Evolutionary conservation across 1,140 invertebrate species (phyloP).

Genomic region (Drosophila subobscura): DNA sequence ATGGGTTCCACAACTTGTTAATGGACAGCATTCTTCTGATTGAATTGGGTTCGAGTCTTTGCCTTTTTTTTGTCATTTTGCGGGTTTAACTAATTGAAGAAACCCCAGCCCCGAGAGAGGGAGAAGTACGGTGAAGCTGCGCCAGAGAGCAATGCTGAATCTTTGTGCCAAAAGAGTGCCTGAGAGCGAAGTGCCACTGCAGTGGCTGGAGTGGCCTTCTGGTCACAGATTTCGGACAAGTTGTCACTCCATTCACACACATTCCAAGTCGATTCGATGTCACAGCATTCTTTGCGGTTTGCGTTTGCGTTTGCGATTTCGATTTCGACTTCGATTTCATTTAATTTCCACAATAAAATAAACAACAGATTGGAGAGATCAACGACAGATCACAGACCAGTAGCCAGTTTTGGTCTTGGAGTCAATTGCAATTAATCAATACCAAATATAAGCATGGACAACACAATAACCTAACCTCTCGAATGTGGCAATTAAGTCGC

Average conservation of each 20-base stretch:
- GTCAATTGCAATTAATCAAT: constrained; percentile 78
- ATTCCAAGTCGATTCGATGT: constrained; percentile 15
- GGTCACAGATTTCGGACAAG: constrained; percentile 60
- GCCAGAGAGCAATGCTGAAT: no score
- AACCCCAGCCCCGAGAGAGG: no score
- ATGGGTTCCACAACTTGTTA: constrained; percentile 73
- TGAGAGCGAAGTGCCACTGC: constrained; percentile 18
- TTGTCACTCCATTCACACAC: constrained; percentile 38
- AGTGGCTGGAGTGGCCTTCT: background rate
- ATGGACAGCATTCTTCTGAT: constrained; percentile 72
- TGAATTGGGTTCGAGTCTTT: constrained; percentile 20
- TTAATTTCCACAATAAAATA: background rate
- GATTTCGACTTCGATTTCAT: constrained; percentile 33
- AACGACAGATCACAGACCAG: constrained; percentile 27
- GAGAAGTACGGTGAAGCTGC: constrained; percentile 43
- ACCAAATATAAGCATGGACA: constrained; percentile 74
- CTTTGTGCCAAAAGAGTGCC: no score
- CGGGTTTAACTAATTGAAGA: constrained; percentile 39
- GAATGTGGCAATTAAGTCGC: constrained; percentile 72
- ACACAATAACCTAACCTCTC: constrained; percentile 81
- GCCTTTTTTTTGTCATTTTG: constrained; percentile 11
- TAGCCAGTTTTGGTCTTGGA: constrained; percentile 70
- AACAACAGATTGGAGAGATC: no score
- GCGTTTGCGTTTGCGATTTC: constrained; percentile 37
- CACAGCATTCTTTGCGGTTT: background rate